These are phyloP conservation scores for Myocastor coypus DNA, from an alignment of 2,113 vertebrate species.

Conservation along the genomic window DNA sequence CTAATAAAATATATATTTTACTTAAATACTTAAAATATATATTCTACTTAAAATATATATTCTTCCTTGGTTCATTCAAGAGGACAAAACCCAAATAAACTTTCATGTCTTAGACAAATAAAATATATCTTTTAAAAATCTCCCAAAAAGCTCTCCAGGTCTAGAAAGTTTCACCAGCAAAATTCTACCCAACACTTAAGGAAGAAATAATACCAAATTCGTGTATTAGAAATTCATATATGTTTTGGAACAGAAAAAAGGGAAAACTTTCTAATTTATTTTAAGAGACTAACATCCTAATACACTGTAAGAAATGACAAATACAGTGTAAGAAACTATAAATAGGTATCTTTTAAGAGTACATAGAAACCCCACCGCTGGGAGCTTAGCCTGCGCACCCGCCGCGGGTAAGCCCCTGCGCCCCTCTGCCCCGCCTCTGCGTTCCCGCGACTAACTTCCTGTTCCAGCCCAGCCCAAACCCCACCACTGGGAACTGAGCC, in stretches of 20 bases:
- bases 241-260: not conserved
- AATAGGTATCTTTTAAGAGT: not conserved
- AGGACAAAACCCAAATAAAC: not conserved
- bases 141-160: not conserved
- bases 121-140: not conserved
- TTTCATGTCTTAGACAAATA: not conserved
- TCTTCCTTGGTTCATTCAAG: not conserved
- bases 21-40: not conserved
- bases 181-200: not conserved
- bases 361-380: no score
- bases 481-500: no score
- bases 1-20: not conserved
- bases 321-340: no score
- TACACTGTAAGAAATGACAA: not conserved
- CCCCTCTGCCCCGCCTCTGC: no score
- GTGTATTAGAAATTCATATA: not conserved
- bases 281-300: not conserved
- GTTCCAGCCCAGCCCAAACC: no score
- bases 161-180: not conserved
- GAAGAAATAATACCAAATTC: not conserved
- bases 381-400: no score
- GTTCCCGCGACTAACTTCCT: no score
- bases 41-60: not conserved
- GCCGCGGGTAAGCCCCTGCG: no score
- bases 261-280: not conserved